A percentile compares a stretch with the other conserved stretches of the same genome.
These are phyloP conservation scores for Pristionchus exspectatus DNA, from an alignment of 2,888 invertebrate species.

Conservation along the genomic window DNA sequence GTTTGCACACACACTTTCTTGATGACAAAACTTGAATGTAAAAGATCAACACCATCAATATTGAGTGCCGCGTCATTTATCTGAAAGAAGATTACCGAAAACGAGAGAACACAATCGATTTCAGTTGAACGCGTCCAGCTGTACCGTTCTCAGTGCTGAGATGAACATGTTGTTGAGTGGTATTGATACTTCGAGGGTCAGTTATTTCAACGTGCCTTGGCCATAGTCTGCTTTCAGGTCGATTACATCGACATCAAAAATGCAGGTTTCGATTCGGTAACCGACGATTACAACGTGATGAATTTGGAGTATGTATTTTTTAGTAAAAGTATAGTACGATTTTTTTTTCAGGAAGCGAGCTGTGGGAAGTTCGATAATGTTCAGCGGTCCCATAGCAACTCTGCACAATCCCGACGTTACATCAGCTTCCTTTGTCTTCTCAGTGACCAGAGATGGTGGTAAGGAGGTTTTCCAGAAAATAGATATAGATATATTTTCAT, in stretches of 20 bases:
- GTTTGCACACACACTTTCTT: too few species aligned
- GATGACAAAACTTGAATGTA: too few species aligned
- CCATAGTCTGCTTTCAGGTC: neutral
- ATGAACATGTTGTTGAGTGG: neutral
- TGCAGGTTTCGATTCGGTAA: neutral
- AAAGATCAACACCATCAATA: too few species aligned
- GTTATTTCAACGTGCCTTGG: neutral
- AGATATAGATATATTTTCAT: neutral
- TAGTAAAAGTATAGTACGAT: too few species aligned
- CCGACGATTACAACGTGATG: neutral
- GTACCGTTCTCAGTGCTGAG: neutral
- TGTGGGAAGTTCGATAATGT: neutral
- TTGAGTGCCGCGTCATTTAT: neutral
- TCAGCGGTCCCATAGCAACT: neutral
- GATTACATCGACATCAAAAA: neutral
- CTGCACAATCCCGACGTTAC: neutral
- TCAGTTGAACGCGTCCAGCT: neutral
- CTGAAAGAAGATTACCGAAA: neutral
- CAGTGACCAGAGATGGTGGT: neutral
- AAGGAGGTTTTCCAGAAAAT: neutral
- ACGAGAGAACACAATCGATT: neutral
- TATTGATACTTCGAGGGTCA: neutral
- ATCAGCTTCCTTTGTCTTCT: neutral
- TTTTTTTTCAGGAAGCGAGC: neutral
- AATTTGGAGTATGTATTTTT: neutral